phyloP scores from a whole-genome alignment of 1,140 invertebrate species.

The Monomorium pharaonis region DNA sequence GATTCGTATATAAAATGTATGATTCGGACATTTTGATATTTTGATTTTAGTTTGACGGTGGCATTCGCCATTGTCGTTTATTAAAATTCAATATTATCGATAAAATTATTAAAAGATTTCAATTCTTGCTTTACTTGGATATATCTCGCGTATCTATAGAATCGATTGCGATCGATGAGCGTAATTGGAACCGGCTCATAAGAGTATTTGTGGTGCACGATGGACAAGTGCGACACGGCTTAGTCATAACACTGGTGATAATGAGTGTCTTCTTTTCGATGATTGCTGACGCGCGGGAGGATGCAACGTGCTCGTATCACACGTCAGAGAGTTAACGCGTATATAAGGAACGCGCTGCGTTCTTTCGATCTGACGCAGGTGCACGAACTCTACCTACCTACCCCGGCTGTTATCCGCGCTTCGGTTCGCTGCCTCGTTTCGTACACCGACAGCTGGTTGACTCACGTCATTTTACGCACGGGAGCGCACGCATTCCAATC shows the following conservation, averaged over 20 bases:
- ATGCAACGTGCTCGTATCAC: not conserved
- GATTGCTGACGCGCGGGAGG: not conserved
- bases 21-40: not conserved
- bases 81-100: not conserved
- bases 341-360: not conserved
- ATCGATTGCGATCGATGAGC: constrained; percentile 8
- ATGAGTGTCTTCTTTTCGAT: not conserved
- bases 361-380: constrained; percentile 50
- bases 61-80: not conserved
- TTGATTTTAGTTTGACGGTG: not conserved
- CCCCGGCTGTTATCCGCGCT: constrained; percentile 36
- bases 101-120: not conserved
- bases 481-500: constrained; percentile 64
- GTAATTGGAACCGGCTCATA: not conserved
- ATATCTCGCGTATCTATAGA: not conserved
- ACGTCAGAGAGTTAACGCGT: not conserved
- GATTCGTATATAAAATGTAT: not conserved
- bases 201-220: not conserved
- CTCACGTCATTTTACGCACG: constrained; percentile 62
- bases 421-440: constrained; percentile 40
- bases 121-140: not conserved
- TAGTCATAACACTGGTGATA: constrained; percentile 31
- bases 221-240: not conserved
- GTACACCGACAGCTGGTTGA: constrained; percentile 60
- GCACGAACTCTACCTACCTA: constrained; percentile 40